Evolutionary conservation across 2,113 vertebrate species (phyloP).

Genomic region (Smithornis capensis): DNA sequence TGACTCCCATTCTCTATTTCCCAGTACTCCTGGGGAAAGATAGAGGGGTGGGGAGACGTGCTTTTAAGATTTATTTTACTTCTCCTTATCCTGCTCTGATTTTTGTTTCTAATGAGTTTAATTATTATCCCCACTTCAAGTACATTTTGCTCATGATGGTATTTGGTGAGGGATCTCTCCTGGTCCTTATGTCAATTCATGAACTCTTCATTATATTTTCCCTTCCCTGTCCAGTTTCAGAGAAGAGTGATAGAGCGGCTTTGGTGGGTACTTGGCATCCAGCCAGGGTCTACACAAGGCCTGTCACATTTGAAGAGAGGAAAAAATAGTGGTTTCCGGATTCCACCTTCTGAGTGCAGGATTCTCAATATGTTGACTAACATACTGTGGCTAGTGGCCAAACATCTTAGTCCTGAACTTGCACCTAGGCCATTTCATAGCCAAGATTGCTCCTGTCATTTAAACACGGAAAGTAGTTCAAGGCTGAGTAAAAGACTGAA

Average conservation of each 20-base stretch:
- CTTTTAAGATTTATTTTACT: neutral
- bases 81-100: neutral
- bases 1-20: neutral
- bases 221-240: neutral
- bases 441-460: neutral
- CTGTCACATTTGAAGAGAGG: neutral
- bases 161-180: neutral
- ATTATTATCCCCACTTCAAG: neutral
- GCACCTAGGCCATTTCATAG: neutral
- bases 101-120: neutral
- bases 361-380: neutral
- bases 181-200: neutral
- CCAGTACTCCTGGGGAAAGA: neutral
- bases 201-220: neutral
- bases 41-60: neutral
- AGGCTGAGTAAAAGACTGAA: neutral
- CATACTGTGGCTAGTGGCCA: neutral
- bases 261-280: neutral
- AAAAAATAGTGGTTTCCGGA: neutral
- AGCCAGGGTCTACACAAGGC: neutral
- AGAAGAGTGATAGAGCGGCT: neutral
- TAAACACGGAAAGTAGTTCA: neutral
- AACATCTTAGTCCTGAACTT: neutral
- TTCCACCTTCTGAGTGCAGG: neutral
- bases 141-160: neutral